Evolutionary conservation across 2,888 invertebrate genomes (phyloP).

Genomic region (Leptinotarsa peninsularis): DNA sequence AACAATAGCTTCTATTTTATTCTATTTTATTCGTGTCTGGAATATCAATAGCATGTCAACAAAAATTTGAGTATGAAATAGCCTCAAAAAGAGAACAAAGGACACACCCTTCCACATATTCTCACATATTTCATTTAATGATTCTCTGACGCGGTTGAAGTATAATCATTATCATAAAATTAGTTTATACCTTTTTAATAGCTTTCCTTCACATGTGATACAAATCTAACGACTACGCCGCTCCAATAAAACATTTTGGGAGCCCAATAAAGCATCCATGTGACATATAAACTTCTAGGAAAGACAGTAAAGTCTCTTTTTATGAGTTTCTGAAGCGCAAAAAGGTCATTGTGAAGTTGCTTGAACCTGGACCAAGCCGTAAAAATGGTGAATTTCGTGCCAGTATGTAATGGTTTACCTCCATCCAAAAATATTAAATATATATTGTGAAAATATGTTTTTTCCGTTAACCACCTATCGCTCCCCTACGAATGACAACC

Average conservation of each 20-base stretch:
- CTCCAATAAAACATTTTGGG: conserved; percentile 31
- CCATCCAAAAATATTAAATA: too few species aligned
- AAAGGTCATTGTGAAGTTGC: background rate
- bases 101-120: conserved; percentile 31
- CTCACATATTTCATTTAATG: conserved; percentile 36
- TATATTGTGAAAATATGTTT: too few species aligned
- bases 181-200: conserved; percentile 39
- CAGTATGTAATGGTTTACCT: too few species aligned
- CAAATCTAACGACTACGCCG: conserved; percentile 35
- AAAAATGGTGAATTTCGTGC: background rate
- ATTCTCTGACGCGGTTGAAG: conserved; percentile 27
- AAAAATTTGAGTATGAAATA: too few species aligned
- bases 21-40: too few species aligned
- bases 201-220: conserved; percentile 36
- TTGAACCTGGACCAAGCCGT: background rate
- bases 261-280: conserved; percentile 18
- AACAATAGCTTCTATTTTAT: too few species aligned
- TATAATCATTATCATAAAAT: conserved; percentile 39
- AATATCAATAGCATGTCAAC: too few species aligned
- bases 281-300: conserved; percentile 24
- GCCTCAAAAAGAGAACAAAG: background rate
- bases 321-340: conserved; percentile 10
- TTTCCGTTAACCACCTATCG: too few species aligned
- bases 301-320: conserved; percentile 20
- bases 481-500: too few species aligned